Evolutionary conservation across 2,797 vertebrate species (phyloP), one percentile per base, ranked within the genome.

Genomic region (Lophotriccus pileatus): DNA sequence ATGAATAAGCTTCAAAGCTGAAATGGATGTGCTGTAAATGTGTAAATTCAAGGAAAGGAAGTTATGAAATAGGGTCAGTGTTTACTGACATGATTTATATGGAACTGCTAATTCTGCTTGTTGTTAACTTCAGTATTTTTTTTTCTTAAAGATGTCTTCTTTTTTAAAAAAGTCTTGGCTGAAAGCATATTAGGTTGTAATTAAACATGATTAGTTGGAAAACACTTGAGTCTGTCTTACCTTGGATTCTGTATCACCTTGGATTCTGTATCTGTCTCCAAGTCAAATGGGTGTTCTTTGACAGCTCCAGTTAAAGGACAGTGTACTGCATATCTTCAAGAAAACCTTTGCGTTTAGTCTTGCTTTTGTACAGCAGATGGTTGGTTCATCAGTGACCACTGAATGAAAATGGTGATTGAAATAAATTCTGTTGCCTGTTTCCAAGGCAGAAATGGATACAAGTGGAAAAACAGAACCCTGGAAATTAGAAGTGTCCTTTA

Each of bases 51-150:
- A 78, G 36, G 43, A 34, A 2, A 47, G 77, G 80, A 90, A 60
- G n/a, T 72, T 87, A 36, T 4, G n/a, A 55, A 92, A 66, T 10
- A 10, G 20, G 39, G 20, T 64, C 44, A 23, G 5, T 63, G 23
- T 77, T 79, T 3, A 8, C 52, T 75, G 2, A 2, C 60, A 37
- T 37, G 37, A 34, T 21, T 55, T n/a, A 55, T 68, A 53, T 14
- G n/a, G 78, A 63, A 47, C 17, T 50, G 14, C 46, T 90, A n/a
- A 72, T 90, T 88, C 39, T 81, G 53, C 36, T 81, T 81, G 39
- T 68, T 25, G 3, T 19, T 76, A 75, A 63, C 11, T 39, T 72
- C 2, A 66, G 15, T 16, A 5, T 24, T 4, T 19, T 84, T 66
- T 82, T 43, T 28, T 73, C 37, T 55, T 17, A 67, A 60, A 86